phyloP scores from a whole-genome alignment of 2,888 invertebrate species.

The Bembecia ichneumoniformis region DNA sequence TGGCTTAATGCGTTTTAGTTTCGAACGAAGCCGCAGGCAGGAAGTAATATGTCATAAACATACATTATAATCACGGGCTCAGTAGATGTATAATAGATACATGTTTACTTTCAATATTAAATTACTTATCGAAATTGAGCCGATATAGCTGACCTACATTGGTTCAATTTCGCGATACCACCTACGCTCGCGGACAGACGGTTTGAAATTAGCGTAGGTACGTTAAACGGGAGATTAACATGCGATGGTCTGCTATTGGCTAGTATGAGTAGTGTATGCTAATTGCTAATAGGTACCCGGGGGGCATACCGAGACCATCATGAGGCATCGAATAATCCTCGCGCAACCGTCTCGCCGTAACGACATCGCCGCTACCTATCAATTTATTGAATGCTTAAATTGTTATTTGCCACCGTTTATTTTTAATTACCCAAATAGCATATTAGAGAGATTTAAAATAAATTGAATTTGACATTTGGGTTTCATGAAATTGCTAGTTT shows the following conservation, averaged over 20 bases:
- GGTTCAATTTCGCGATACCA: slow-evolving; percentile 46
- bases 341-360: neutral
- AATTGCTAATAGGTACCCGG: slow-evolving; percentile 33
- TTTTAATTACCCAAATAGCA: neutral
- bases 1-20: no score
- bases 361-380: neutral
- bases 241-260: slow-evolving; percentile 1
- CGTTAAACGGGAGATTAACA: neutral
- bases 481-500: no score
- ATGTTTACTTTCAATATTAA: slow-evolving; percentile 49
- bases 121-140: slow-evolving; percentile 29
- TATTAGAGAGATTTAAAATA: no score
- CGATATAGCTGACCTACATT: slow-evolving; percentile 52
- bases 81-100: slow-evolving; percentile 48
- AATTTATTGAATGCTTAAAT: neutral
- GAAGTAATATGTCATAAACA: slow-evolving; percentile 51
- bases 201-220: slow-evolving; percentile 34
- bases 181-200: slow-evolving; percentile 44
- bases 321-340: slow-evolving; percentile 2
- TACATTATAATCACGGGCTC: slow-evolving; percentile 48
- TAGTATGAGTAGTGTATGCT: slow-evolving; percentile 24
- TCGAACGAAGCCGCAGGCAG: slow-evolving; percentile 36
- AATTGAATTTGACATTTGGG: no score
- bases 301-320: slow-evolving; percentile 17
- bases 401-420: neutral